Base-by-base conservation (phyloP, 2,797 vertebrate genomes). In the Otolemur crassicaudatus region DNA sequence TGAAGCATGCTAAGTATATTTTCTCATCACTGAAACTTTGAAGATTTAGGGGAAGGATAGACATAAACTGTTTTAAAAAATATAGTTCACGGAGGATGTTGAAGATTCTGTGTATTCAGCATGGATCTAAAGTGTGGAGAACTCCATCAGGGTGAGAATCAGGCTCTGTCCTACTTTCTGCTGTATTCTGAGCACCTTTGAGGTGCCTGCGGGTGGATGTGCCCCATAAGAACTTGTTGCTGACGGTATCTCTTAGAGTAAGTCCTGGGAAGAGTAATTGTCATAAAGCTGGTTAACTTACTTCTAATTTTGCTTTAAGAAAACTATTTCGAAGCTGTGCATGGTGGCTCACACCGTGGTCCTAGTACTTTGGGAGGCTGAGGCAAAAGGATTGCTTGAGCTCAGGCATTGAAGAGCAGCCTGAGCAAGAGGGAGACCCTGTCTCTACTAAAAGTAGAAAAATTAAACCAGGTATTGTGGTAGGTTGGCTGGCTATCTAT, bases 21-120 rank as follows among this genome's bases (percentile, higher is more conserved):
- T 79, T 94, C 25, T 95, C 12, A 63, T 79, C 75, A 73, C 31
- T 88, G 65, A 60, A 90, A 81, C 34, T 53, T 89, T 37, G 40
- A 72, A 89, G 43, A 75, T 75, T 90, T 56, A 56, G 40, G 87
- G 75, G 81, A 25, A 91, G 56, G 20, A 61, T 60, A 25, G 34
- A 80, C 75, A 75, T 29, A 65, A 69, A 83, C 31, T 46, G 13
- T 81, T 80, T 76, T 4, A 20, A 12, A 67, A 79, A 91, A 29
- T 46, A 61, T 25, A 70, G 1, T 40, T 72, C 61, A 29, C 3
- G 7, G 10, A 61, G 37, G 53, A 2, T 83, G 7, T 31, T 82
- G 49, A 76, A 92, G 37, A 56, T 25, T 81, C 3, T 40, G 5
- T 12, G 56, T 72, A 27, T 13, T 56, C 4, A 43, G 65, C 16